A percentile compares a stretch with the other conserved stretches of the same genome.
Evolutionary conservation across 2,797 vertebrate species (phyloP).

Genomic region (Micropoecilia bifurca): DNA sequence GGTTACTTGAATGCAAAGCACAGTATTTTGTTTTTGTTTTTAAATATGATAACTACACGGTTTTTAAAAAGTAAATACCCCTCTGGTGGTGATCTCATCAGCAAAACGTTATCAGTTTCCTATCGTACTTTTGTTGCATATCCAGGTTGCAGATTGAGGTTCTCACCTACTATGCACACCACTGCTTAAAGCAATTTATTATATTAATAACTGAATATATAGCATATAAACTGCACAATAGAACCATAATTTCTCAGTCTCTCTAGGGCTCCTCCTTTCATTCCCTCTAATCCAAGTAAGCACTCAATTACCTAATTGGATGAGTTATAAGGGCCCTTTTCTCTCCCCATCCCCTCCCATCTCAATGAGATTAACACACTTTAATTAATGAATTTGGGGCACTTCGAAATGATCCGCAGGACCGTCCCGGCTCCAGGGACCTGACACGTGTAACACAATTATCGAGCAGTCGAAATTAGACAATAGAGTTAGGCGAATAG

Average conservation of each 20-base stretch:
- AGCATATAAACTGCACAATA: slow-evolving; percentile 14
- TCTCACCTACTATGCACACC: neutral
- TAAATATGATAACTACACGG: neutral
- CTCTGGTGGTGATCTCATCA: neutral
- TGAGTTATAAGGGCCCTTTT: slow-evolving; percentile 74
- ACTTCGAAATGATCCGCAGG: slow-evolving; percentile 66
- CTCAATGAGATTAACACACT: slow-evolving; percentile 78
- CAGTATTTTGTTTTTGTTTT: neutral
- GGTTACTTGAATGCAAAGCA: neutral
- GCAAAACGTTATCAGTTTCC: neutral
- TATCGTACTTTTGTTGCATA: neutral
- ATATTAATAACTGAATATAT: slow-evolving; percentile 9
- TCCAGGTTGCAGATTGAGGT: neutral
- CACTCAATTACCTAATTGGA: slow-evolving; percentile 82
- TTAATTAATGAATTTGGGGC: slow-evolving; percentile 78
- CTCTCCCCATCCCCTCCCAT: slow-evolving; percentile 62
- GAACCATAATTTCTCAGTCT: slow-evolving; percentile 38
- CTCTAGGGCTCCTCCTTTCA: slow-evolving; percentile 51
- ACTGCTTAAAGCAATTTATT: slow-evolving; percentile 6
- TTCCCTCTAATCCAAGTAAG: slow-evolving; percentile 69
- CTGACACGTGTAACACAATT: slow-evolving; percentile 66
- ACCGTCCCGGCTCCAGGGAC: slow-evolving; percentile 58
- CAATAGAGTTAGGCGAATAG: slow-evolving; percentile 51
- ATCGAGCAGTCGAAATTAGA: slow-evolving; percentile 62
- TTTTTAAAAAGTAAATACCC: neutral